phyloP scores from a whole-genome alignment of 2,797 vertebrate genomes.

The Argyrosomus regius region DNA sequence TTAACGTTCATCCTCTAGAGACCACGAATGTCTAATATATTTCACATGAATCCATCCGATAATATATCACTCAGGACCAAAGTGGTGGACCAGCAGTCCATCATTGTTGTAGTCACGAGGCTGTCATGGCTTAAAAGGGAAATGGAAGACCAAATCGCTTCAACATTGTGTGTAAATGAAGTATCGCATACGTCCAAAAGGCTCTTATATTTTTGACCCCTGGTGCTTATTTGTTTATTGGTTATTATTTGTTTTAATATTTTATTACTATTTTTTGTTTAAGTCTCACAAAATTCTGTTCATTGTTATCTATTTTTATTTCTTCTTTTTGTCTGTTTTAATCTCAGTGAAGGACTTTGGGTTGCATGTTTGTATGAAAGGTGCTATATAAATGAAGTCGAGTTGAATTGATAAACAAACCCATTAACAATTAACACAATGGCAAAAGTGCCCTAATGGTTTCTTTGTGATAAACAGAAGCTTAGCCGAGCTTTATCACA shows the following conservation, averaged over 20 bases:
- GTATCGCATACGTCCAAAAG: too few relatives aligned
- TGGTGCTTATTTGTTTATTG: too few relatives aligned
- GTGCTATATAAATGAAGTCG: too few relatives aligned
- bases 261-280: too few relatives aligned
- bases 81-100: neutral
- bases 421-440: slow-evolving; percentile 17
- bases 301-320: too few relatives aligned
- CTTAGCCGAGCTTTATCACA: slow-evolving; percentile 25
- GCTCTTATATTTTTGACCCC: too few relatives aligned
- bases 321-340: too few relatives aligned
- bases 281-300: too few relatives aligned
- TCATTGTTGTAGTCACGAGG: neutral
- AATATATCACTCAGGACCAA: neutral
- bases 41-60: neutral
- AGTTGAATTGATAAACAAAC: neutral
- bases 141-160: neutral
- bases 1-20: neutral
- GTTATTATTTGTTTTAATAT: too few relatives aligned
- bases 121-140: neutral
- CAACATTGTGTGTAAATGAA: neutral
- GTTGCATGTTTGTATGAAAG: too few relatives aligned
- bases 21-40: neutral
- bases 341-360: too few relatives aligned
- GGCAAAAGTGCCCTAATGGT: slow-evolving; percentile 21
- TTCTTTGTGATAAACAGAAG: slow-evolving; percentile 29